phyloP scores from a whole-genome alignment of 2,113 vertebrate species.

The Enhydra lutris region DNA sequence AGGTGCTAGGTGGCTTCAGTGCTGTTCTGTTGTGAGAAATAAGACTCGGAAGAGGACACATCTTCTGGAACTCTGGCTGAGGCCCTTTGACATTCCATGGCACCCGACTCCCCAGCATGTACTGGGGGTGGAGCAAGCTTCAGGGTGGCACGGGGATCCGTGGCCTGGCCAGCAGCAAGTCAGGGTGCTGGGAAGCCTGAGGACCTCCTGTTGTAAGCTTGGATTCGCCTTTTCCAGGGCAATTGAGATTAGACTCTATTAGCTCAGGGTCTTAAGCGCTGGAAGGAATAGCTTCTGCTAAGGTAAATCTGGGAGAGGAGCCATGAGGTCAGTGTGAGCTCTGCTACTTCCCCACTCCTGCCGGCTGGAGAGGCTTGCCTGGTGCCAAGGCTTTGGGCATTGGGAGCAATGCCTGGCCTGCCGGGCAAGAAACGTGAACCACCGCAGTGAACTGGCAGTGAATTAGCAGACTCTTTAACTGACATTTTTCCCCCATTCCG shows the following conservation, averaged over 20 bases:
- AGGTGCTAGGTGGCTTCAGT: neutral
- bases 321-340: neutral
- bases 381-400: slow-evolving; percentile 1
- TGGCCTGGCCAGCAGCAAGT: neutral
- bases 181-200: neutral
- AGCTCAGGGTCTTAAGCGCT: neutral
- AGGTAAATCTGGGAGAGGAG: neutral
- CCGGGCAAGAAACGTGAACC: neutral
- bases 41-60: rapidly evolving
- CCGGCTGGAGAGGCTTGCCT: neutral
- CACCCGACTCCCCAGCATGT: neutral
- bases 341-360: neutral
- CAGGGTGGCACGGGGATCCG: rapidly evolving
- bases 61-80: neutral
- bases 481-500: neutral
- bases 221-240: neutral
- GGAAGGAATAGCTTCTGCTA: neutral
- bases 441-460: neutral
- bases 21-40: neutral
- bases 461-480: neutral
- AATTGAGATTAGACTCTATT: neutral
- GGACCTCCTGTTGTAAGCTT: neutral
- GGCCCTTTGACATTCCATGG: neutral
- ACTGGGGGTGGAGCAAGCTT: neutral
- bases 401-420: neutral